phyloP scores from a whole-genome alignment of 2,888 invertebrate genomes.

The Drepanosiphum platanoidis region DNA sequence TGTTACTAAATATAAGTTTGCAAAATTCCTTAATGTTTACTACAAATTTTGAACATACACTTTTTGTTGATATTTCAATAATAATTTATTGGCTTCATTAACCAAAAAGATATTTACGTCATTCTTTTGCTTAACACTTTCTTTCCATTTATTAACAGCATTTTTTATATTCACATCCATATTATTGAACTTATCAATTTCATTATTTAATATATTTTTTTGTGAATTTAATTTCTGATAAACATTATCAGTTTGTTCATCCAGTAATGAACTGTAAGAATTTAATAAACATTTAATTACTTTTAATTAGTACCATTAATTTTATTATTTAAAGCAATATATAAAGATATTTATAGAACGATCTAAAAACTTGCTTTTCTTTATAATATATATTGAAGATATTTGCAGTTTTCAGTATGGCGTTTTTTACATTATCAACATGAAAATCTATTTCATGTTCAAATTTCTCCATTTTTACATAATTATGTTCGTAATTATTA shows the following conservation, averaged over 20 bases:
- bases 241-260: conserved; percentile 1
- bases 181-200: conserved; percentile 23
- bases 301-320: too few relatives aligned
- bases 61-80: conserved; percentile 34
- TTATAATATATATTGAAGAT: neutral
- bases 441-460: conserved; percentile 24
- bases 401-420: neutral
- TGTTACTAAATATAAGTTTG: too few relatives aligned
- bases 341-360: neutral
- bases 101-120: conserved; percentile 2
- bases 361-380: conserved; percentile 19
- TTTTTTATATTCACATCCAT: neutral
- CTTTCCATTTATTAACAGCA: conserved; percentile 2
- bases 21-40: neutral
- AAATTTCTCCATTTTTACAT: neutral
- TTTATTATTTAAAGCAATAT: neutral
- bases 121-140: conserved; percentile 5
- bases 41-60: conserved; percentile 2
- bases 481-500: neutral
- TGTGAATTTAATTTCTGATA: conserved; percentile 13
- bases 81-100: neutral
- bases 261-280: conserved; percentile 5
- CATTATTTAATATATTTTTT: conserved; percentile 2
- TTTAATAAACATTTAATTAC: neutral
- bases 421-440: neutral